A percentile compares a stretch with the other conserved stretches of the same genome.
These are phyloP conservation scores for Allacma fusca DNA, from an alignment of 2,888 invertebrate species.

Conservation along the genomic window DNA sequence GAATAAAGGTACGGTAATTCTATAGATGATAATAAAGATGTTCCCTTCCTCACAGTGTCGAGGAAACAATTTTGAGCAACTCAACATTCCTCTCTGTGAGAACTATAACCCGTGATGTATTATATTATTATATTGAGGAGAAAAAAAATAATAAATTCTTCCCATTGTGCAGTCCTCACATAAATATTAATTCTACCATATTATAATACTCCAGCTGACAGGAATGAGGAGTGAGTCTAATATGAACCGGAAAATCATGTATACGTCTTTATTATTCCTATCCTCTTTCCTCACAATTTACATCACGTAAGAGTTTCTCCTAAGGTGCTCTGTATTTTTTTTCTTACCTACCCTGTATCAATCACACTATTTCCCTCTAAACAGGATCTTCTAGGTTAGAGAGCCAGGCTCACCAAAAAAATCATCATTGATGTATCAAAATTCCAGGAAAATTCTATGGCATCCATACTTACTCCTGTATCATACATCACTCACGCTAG, in stretches of 20 bases:
- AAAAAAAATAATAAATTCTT: slow-evolving; percentile 15
- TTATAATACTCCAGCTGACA: too few species aligned
- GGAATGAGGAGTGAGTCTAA: background rate
- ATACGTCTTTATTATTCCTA: background rate
- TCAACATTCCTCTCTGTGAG: slow-evolving; percentile 19
- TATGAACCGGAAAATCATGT: slow-evolving; percentile 4
- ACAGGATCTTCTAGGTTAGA: too few species aligned
- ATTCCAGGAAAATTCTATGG: too few species aligned
- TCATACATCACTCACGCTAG: too few species aligned
- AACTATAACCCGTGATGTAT: background rate
- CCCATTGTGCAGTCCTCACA: slow-evolving; percentile 18
- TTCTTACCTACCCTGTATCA: too few species aligned
- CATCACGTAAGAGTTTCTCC: too few species aligned
- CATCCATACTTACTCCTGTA: too few species aligned
- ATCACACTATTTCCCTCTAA: too few species aligned
- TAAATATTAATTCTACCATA: background rate
- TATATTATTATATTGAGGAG: background rate
- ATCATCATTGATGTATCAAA: too few species aligned
- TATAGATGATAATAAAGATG: slow-evolving; percentile 29
- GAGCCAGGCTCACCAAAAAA: too few species aligned
- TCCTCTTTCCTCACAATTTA: background rate
- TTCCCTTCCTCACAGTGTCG: background rate
- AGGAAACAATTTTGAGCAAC: slow-evolving; percentile 26
- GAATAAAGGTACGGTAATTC: slow-evolving; percentile 16
- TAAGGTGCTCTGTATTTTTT: too few species aligned